Base-by-base conservation (phyloP, 2,888 invertebrate species). In the Nomada fabriciana region DNA sequence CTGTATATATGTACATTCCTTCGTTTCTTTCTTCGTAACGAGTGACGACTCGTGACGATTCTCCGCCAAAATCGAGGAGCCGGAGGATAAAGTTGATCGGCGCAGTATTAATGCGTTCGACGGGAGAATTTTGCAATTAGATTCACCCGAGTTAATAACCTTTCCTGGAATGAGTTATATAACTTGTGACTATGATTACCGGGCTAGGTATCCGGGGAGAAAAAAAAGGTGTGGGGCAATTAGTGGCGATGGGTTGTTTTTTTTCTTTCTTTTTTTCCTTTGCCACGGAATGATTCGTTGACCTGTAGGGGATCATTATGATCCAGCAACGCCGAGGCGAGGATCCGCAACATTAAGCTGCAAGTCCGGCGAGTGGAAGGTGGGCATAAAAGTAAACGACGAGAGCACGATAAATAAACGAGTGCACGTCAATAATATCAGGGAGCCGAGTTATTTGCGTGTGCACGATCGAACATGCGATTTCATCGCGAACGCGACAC, bases 401-500 rank as follows among this genome's bases (percentile, higher is more conserved):
- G 76, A 60, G 60, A 53, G 69, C n/a, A 57, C 5, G 25, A 65
- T 29, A 76, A 71, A 67, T 73, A 73, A 78, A 78, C 55, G 55
- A 64, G 36, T 7, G 11, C 29, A 29, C 43, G 61, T 76, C 71
- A 55, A 70, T 76, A 80, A 76, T 70, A 70, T 59, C 60, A 18
- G 36, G 52, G 43, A 43, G n/a, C 15, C n/a, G 25, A 47, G 65
- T 47, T 67, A 80, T 65, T 71, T 65, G 60, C 76, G 52, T 64
- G 69, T 25, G 36, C 67, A 36, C 59, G 52, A 55, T 55, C 20
- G 13, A 47, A 20, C 64, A 29, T 47, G 57, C 73, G 57, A 65
- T 73, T 73, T 76, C 53, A 15, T 20, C 55, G 55, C 43, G 63
- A 57, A 29, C 36, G 42, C 75, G 53, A 47, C 53, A 55, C 53